Conservation (phyloP, 2,797 vertebrate genomes). For the Manis pentadactyla region DNA sequence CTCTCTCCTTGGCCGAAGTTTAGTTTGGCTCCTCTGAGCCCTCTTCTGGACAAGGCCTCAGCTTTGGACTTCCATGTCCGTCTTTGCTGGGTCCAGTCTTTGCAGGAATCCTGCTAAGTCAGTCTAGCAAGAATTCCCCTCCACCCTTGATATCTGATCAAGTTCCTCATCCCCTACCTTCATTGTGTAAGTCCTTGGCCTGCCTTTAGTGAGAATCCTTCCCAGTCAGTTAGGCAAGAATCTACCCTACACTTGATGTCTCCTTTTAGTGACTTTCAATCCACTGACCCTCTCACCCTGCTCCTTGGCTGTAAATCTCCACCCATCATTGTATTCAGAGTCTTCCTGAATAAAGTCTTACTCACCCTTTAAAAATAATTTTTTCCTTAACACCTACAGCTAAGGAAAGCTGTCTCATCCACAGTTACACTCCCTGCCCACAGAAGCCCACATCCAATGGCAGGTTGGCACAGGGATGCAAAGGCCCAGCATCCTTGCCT, state of each 20-base stretch:
- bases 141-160: not conserved
- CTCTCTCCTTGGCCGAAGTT: not conserved
- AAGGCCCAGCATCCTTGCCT: not conserved
- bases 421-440: fast-evolving
- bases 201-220: not conserved
- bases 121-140: not conserved
- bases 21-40: not conserved
- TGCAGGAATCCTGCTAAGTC: not conserved
- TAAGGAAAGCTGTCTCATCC: not conserved
- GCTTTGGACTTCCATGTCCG: not conserved
- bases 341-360: not conserved
- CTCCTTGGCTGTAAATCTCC: not conserved
- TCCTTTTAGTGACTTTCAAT: not conserved
- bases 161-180: no score
- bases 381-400: not conserved
- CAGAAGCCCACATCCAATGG: not conserved
- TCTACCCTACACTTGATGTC: no score
- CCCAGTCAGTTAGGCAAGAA: not conserved
- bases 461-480: not conserved
- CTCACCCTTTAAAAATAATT: not conserved
- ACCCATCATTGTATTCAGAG: not conserved
- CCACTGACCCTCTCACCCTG: not conserved
- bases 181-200: not conserved
- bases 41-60: not conserved
- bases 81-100: not conserved